Evolutionary conservation across 2,113 vertebrate species (phyloP).

Genomic region (Potamarius usumacintae): DNA sequence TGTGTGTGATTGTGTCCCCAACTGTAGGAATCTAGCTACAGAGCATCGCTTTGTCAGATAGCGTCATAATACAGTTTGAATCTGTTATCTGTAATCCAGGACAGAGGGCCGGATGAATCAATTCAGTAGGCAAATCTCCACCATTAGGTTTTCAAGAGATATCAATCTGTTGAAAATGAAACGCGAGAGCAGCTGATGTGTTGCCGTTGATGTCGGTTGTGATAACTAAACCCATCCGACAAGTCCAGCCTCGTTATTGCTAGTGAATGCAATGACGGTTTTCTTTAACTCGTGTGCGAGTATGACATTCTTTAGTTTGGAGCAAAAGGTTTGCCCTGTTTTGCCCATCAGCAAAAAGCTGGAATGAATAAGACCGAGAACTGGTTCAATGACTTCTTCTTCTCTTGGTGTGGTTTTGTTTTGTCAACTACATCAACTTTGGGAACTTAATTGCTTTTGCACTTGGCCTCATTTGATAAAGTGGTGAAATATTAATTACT

Average conservation of each 20-base stretch:
- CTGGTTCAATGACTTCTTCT: background rate
- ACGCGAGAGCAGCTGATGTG: conserved; percentile 9
- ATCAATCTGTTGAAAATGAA: conserved; percentile 36
- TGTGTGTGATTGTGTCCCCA: background rate
- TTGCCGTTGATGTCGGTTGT: conserved; percentile 45
- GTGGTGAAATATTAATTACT: conserved; percentile 37
- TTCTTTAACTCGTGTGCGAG: background rate
- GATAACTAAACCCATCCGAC: conserved; percentile 39
- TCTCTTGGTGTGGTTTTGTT: background rate
- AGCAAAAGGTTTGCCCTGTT: background rate
- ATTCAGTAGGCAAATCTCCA: conserved; percentile 49
- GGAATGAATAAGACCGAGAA: background rate
- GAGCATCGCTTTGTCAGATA: conserved; percentile 24
- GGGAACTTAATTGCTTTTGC: background rate
- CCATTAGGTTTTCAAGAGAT: conserved; percentile 22
- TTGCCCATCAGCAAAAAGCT: background rate
- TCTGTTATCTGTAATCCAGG: conserved; percentile 38
- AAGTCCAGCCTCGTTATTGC: conserved; percentile 49
- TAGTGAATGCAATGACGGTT: conserved; percentile 9
- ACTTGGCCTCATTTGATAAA: conserved; percentile 16
- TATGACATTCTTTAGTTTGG: background rate
- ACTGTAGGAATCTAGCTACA: conserved; percentile 19
- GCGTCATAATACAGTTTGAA: conserved; percentile 24
- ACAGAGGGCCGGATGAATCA: conserved; percentile 34
- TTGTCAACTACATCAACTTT: background rate